A percentile compares a stretch with the other conserved stretches of the same genome.
Evolutionary conservation across 2,113 vertebrate species (phyloP).

Genomic region (Uria aalge): DNA sequence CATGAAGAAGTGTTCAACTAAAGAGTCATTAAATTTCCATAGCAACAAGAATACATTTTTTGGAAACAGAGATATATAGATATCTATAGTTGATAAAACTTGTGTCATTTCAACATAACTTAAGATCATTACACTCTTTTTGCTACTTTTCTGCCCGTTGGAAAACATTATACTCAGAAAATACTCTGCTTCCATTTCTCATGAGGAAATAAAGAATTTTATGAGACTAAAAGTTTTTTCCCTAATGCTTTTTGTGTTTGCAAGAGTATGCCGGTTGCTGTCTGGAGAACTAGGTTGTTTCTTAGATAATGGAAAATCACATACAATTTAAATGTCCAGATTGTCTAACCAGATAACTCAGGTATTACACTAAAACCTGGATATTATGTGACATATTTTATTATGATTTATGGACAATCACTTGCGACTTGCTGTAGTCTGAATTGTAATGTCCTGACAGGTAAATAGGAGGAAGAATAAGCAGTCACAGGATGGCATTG

Average conservation of each 20-base stretch:
- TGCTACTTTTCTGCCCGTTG: neutral
- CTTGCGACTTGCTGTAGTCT: neutral
- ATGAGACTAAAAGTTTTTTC: neutral
- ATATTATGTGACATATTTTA: neutral
- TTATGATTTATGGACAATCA: slow-evolving; percentile 27
- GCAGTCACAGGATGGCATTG: neutral
- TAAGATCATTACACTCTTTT: neutral
- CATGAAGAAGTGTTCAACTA: neutral
- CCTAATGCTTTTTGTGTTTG: neutral
- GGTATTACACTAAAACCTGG: slow-evolving; percentile 5
- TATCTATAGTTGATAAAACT: neutral
- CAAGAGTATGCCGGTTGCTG: neutral
- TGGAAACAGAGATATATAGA: neutral
- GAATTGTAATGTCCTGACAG: neutral
- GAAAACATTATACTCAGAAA: neutral
- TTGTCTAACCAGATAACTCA: neutral
- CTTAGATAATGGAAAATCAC: neutral
- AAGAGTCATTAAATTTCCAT: neutral
- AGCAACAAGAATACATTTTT: neutral
- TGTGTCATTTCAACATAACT: neutral
- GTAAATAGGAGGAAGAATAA: neutral
- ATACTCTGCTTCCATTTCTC: neutral
- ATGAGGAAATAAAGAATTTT: neutral
- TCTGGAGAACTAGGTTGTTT: neutral
- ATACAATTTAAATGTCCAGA: slow-evolving; percentile 33